Evolutionary conservation across 2,888 invertebrate genomes (phyloP), one percentile per base, ranked within the genome.

Genomic region (Diachrysia chrysitis): DNA sequence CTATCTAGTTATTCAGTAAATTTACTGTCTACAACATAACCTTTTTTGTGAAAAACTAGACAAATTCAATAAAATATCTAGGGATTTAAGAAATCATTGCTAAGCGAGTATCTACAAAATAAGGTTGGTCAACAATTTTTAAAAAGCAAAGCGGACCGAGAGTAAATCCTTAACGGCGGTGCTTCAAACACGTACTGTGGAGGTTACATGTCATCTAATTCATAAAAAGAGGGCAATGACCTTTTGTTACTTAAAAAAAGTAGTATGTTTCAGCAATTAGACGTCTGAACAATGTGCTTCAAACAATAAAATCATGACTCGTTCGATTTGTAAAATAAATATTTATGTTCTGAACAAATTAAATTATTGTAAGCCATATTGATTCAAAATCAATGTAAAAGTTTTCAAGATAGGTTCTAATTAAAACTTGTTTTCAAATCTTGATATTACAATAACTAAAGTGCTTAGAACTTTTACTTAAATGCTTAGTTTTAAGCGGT

Each of bases 141-240:
- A 19, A 71, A 78, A 74, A 57, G 32, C n/a, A 67, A 74, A 77
- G 68, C 74, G 51, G 58, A 71, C 59, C 74, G 74, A 71, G 62
- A 66, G 57, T 29, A 77, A 71, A 78, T 77, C 78, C 75, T 62
- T 58, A 21, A 2, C 35, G 23, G 16, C 35, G 51, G 57, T 62
- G 71, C 59, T 71, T 68, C 63, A 56, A 62, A 78, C 77, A 77
- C 78, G 78, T 74, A 55, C 61, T 74, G 48, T 65, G 58, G 65
- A 66, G 60, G 71, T 73, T 55, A 59, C 16, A 58, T 77, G 58
- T 73, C 78, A 65, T 71, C 62, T 74, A 51, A 62, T 66, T 60
- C 32, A 61, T 21, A 63, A 68, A 74, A 66, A 66, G 55, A 61
- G 62, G 57, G 66, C 71, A 32, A 10, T 64, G 51, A 55, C 37